A percentile compares a stretch with the other conserved stretches of the same genome.
phyloP scores from a whole-genome alignment of 2,113 vertebrate genomes.

The Hucho hucho region DNA sequence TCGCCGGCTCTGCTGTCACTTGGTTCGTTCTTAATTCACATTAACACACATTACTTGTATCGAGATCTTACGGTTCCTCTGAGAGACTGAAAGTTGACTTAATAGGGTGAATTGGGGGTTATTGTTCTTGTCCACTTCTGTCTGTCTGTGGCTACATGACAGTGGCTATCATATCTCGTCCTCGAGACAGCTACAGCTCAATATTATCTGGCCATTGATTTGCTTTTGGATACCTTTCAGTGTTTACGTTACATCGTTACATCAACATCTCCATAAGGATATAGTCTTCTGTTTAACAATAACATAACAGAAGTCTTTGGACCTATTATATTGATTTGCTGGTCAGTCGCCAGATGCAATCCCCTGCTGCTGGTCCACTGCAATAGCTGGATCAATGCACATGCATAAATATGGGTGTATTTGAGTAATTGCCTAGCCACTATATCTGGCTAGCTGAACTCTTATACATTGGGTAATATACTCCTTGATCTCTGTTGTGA shows the following conservation, averaged over 20 bases:
- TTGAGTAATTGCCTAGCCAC: too few relatives aligned
- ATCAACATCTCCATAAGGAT: too few relatives aligned
- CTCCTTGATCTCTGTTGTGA: constrained; percentile 21
- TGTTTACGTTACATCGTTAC: too few relatives aligned
- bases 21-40: neutral
- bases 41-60: neutral
- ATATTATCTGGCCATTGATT: neutral
- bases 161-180: neutral
- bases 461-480: neutral
- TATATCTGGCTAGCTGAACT: too few relatives aligned
- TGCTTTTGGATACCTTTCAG: neutral
- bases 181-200: neutral
- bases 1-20: neutral
- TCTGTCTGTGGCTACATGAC: neutral
- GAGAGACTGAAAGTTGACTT: neutral
- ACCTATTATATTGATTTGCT: too few relatives aligned
- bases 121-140: neutral
- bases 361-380: too few relatives aligned
- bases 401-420: too few relatives aligned
- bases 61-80: neutral
- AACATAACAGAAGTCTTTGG: too few relatives aligned
- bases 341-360: too few relatives aligned
- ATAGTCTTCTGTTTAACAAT: too few relatives aligned
- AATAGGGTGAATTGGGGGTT: neutral
- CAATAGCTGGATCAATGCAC: too few relatives aligned